Percentiles rank a stretch among this genome's conserved stretches.
Evolutionary conservation across 1,140 invertebrate species (phyloP).

Genomic region (Penaeus indicus): DNA sequence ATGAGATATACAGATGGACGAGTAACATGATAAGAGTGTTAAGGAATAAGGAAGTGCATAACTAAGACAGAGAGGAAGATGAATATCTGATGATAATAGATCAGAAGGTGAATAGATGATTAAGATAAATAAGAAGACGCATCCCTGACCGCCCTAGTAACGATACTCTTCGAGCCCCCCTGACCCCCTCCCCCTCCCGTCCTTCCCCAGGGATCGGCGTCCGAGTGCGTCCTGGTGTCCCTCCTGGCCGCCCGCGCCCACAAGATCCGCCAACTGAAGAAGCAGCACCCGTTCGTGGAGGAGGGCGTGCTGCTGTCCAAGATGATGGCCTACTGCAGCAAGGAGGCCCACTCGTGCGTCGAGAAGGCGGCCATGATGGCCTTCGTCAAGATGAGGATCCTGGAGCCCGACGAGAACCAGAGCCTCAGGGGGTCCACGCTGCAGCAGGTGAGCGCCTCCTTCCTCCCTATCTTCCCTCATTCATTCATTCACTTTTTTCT

Average conservation of each 20-base stretch:
- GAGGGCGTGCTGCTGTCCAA: constrained; percentile 95
- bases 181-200: background rate
- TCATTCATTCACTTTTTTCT: too few species aligned
- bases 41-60: too few species aligned
- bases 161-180: background rate
- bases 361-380: constrained; percentile 99
- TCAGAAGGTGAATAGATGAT: background rate
- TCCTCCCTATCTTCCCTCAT: background rate
- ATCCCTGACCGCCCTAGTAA: background rate
- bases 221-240: constrained; percentile 95
- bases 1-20: too few species aligned
- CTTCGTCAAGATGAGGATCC: constrained; percentile 95
- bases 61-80: too few species aligned
- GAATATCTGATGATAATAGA: background rate
- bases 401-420: constrained; percentile 96
- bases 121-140: background rate
- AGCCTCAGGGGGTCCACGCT: constrained; percentile 90
- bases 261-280: constrained; percentile 90
- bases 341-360: constrained; percentile 98
- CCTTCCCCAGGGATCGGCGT: constrained; percentile 88
- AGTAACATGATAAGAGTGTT: too few species aligned
- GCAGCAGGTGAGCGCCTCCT: constrained; percentile 74
- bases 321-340: constrained; percentile 89
- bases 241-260: constrained; percentile 95
- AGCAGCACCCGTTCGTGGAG: constrained; percentile 90